Evolutionary conservation across 2,888 invertebrate genomes (phyloP), one percentile per base, ranked within the genome.

Genomic region (Cheilosia impressa): DNA sequence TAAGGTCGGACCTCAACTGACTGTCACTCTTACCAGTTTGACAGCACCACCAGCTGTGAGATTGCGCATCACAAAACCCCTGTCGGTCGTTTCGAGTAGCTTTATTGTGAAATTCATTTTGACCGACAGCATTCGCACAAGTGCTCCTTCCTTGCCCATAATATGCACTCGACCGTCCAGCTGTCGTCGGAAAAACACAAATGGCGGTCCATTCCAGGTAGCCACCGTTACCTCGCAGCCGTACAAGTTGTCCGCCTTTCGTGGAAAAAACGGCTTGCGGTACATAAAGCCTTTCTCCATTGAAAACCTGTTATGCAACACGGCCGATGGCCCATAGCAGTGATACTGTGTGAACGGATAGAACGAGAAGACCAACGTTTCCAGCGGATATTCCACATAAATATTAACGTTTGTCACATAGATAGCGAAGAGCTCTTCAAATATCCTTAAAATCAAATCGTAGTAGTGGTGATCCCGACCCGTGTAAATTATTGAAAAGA

Each of bases 51-150:
- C 5, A 4, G 24, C 22, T 24, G 90, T 90, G 9, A 90, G 90
- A 87, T 91, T 91, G 10, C 82, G 72, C n/a, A 76, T 78, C 3
- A 89, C 60, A 15, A 73, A 22, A 4, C 91, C 91, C 2, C 91
- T 89, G 58, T 83, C 68, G 0, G 31, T 22, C 4, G 88, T 68
- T n/a, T 69, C 71, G 15, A 89, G 4, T 7, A 90, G 62, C 3
- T 80, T 83, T 15, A 91, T 78, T 6, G 88, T 89, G 34, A 92
- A 92, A 82, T 92, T 92, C 90, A 92, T 90, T 43, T 88, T 88
- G 45, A 88, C 82, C 0, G 90, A 88, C 7, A 92, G 47, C 38
- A 90, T 13, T 0, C 77, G 82, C 6, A 90, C 81, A 0, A 92
- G 76, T 69, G 88, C 73, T 4, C 91, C 92, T 75, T 92, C 92